phyloP scores from a whole-genome alignment of 2,797 vertebrate species.

The Peromyscus attwateri region DNA sequence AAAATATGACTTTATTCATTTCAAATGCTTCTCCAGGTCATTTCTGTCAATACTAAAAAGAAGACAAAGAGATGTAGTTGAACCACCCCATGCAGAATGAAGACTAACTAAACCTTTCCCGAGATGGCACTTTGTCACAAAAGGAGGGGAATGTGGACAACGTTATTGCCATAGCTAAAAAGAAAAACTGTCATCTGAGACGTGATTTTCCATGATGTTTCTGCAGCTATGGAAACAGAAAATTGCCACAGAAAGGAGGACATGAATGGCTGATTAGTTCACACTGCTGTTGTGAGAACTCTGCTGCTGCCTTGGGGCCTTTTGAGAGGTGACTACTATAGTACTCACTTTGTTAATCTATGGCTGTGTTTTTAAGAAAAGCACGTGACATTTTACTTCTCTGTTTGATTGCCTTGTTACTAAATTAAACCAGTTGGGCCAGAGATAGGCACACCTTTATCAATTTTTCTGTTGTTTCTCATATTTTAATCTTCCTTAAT shows the following conservation, averaged over 20 bases:
- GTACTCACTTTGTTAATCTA: not conserved
- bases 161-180: not conserved
- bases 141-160: not conserved
- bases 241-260: not conserved
- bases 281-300: not conserved
- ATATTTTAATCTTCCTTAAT: not conserved
- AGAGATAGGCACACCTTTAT: not conserved
- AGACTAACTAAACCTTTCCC: constrained; percentile 46
- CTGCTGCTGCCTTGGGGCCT: not conserved
- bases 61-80: constrained; percentile 2
- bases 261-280: not conserved
- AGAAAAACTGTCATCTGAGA: constrained; percentile 54
- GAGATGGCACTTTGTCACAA: constrained; percentile 52
- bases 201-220: constrained; percentile 27
- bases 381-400: not conserved
- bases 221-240: constrained; percentile 51
- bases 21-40: constrained; percentile 34
- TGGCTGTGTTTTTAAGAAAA: not conserved
- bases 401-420: not conserved
- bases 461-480: not conserved
- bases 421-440: constrained; percentile 17
- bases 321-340: not conserved
- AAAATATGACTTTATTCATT: constrained; percentile 40
- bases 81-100: not conserved
- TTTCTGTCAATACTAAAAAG: not conserved